Base-by-base conservation (phyloP, 64 coral and sea anemone genomes). In the Porites australiensis region DNA sequence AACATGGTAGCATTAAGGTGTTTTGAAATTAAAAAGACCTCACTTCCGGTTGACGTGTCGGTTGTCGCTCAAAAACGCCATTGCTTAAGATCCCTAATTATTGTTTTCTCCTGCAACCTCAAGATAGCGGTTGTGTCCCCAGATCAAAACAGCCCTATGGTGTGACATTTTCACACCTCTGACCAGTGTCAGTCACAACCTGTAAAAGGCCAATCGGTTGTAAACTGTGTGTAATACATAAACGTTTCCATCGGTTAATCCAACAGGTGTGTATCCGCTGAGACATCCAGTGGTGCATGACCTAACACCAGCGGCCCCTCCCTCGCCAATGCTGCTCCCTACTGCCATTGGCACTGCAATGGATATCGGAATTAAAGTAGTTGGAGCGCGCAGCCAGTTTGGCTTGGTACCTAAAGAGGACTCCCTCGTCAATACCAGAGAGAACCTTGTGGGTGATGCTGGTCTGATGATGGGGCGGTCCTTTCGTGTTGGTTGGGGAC, bases 401-500 rank as follows among this genome's bases (percentile, higher is more conserved):
- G 91, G 90, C n/a, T 62, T 93, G 15, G 94, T 99, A 10, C 98
- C 91, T 7, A 96, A 96, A 68, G 73, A 93, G 3, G 61, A 89
- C 13, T 99, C 98, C 44, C 27, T 99, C 9, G 88, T 79, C 50
- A 73, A 77, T 52, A 64, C 80, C 16, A 99, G 94, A 78, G 94
- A 99, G 48, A 64, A 99, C 77, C 83, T 91, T 53, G 72, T 94
- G 43, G 94, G 91, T 73, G 98, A 99, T 58, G 85, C 90, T 11
- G 98, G 98, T 2, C 88, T 99, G 37, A 89, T 92, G 23, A 94
- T 99, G 98, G 98, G 98, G 6, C 87, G 98, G 19, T 99, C 98
- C n/a, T 99, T 99, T 70, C 98, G 98, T 88, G 98, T 99, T 18
- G 98, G 98, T 8, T 99, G 98, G 98, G 98, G 98, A 9, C 98